phyloP scores from a whole-genome alignment of 2,888 invertebrate genomes.

The Drosophila histrio region DNA sequence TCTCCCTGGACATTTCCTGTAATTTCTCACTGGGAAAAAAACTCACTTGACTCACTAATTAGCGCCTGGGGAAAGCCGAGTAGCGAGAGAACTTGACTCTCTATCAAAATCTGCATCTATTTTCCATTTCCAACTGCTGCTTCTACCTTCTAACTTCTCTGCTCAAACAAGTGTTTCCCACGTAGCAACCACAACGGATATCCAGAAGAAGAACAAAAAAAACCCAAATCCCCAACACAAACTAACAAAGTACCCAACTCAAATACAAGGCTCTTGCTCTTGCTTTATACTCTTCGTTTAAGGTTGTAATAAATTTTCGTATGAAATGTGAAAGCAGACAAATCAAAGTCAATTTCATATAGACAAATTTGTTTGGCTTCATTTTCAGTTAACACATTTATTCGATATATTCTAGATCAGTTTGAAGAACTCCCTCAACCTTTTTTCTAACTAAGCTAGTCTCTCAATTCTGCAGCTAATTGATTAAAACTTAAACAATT shows the following conservation, averaged over 20 bases:
- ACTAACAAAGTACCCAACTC: conserved; percentile 9
- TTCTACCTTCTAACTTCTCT: background rate
- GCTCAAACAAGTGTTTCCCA: conserved; percentile 48
- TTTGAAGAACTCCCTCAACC: too few relatives aligned
- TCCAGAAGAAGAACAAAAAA: too few relatives aligned
- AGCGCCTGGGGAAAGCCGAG: conserved; percentile 62
- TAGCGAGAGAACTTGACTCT: conserved; percentile 33
- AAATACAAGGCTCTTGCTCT: conserved; percentile 3
- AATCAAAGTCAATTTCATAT: too few relatives aligned
- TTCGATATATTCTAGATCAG: too few relatives aligned
- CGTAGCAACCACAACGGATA: conserved; percentile 32
- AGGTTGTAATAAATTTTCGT: background rate
- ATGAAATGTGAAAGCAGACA: too few relatives aligned
- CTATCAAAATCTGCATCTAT: conserved; percentile 17
- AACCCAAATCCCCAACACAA: conserved; percentile 3
- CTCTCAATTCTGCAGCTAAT: too few relatives aligned
- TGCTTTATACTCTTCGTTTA: background rate
- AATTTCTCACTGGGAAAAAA: conserved; percentile 55
- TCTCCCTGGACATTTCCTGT: conserved; percentile 71
- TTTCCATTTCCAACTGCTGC: background rate
- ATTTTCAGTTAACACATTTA: too few relatives aligned
- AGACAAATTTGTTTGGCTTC: too few relatives aligned
- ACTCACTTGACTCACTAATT: conserved; percentile 48
- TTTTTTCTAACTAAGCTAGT: too few relatives aligned
- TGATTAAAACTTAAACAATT: too few relatives aligned